These are phyloP conservation scores for Diadromus collaris DNA, from an alignment of 2,888 invertebrate species.

Conservation along the genomic window DNA sequence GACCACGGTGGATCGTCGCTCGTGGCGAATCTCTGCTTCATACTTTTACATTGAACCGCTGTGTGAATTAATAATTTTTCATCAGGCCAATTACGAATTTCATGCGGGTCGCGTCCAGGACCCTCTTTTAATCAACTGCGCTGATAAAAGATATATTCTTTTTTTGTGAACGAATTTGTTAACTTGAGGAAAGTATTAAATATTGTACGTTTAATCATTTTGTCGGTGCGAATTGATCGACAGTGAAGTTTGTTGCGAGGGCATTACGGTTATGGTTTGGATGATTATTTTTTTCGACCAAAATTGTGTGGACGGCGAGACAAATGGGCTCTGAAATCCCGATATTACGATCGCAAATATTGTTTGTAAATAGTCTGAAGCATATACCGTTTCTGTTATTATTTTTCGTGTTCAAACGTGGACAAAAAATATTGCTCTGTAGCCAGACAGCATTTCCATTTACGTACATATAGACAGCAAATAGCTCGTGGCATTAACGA, in stretches of 20 bases:
- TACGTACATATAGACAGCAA: background rate
- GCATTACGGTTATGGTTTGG: too few species aligned
- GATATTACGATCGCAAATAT: background rate
- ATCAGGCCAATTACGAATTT: background rate
- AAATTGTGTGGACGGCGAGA: background rate
- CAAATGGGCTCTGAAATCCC: background rate
- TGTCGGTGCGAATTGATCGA: too few species aligned
- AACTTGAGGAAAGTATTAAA: too few species aligned
- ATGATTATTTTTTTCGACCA: background rate
- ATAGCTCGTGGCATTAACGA: background rate
- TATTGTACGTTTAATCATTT: too few species aligned
- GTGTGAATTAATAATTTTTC: background rate
- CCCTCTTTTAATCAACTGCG: too few species aligned
- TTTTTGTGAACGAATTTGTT: too few species aligned
- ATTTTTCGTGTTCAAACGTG: background rate
- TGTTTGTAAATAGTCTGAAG: background rate
- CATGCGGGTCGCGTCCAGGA: too few species aligned
- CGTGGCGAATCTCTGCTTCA: background rate
- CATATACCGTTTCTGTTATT: background rate
- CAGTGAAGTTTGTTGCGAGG: too few species aligned
- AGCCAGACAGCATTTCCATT: background rate
- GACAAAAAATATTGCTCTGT: background rate
- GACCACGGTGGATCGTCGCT: background rate
- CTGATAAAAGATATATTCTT: too few species aligned
- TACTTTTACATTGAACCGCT: background rate